A percentile compares a stretch with the other conserved stretches of the same genome.
Conservation (phyloP, 1,140 invertebrate species). For the Trialeurodes vaporariorum region DNA sequence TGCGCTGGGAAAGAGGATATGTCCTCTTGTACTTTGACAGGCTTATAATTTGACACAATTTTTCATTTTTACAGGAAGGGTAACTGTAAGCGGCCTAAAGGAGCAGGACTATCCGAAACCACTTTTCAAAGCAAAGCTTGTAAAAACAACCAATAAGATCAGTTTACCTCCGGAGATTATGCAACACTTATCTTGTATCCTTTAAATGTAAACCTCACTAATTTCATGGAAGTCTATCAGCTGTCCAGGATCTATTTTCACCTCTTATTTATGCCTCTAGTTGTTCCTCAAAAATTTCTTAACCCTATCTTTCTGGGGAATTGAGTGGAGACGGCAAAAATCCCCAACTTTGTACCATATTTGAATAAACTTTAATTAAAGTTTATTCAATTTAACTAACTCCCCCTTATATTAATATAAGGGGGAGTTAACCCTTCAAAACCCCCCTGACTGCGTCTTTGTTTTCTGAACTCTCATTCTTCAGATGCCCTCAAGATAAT, state of each 20-base stretch:
- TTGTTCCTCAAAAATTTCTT: slow-evolving; percentile 17
- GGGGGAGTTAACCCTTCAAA: no score
- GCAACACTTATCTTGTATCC: slow-evolving; percentile 87
- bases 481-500: neutral
- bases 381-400: no score
- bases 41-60: no score
- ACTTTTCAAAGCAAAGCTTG: slow-evolving; percentile 58
- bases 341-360: no score
- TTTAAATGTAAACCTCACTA: slow-evolving; percentile 34
- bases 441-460: neutral
- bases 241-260: slow-evolving; percentile 10
- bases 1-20: no score
- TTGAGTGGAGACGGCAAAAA: no score
- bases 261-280: slow-evolving; percentile 9
- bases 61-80: neutral
- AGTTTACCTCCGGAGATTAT: slow-evolving; percentile 83
- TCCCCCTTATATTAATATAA: no score
- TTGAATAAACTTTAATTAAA: no score
- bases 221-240: slow-evolving; percentile 15
- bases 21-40: no score
- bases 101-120: slow-evolving; percentile 79
- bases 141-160: slow-evolving; percentile 68
- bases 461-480: neutral
- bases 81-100: slow-evolving; percentile 70
- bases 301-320: no score